A percentile compares a stretch with the other conserved stretches of the same genome.
phyloP scores from a whole-genome alignment of 2,113 vertebrate genomes.

The Trogon surrucura region DNA sequence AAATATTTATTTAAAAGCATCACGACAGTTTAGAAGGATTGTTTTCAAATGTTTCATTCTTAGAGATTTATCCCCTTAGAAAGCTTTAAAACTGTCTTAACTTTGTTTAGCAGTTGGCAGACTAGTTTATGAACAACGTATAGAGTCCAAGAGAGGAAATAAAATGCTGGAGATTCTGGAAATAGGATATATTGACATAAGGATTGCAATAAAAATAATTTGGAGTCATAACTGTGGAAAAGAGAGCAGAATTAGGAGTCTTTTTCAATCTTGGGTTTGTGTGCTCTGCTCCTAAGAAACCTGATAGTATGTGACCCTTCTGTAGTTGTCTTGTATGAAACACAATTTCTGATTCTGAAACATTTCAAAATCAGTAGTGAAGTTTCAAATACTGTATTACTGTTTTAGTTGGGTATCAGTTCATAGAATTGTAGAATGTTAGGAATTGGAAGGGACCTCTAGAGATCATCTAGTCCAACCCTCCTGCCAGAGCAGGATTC shows the following conservation, averaged over 20 bases:
- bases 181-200: neutral
- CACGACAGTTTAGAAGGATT: neutral
- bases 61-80: neutral
- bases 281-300: neutral
- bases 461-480: too few relatives aligned
- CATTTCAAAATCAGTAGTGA: neutral
- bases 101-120: neutral
- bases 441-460: too few relatives aligned
- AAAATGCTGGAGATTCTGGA: neutral
- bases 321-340: neutral
- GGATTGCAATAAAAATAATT: neutral
- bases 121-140: neutral
- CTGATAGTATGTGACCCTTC: neutral
- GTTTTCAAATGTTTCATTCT: neutral
- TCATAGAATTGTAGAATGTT: neutral
- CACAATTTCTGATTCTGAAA: neutral
- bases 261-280: neutral
- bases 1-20: neutral
- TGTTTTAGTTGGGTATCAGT: neutral
- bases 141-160: neutral
- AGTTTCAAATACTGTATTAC: neutral
- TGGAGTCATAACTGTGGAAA: neutral
- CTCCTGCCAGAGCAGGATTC: too few relatives aligned
- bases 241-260: neutral
- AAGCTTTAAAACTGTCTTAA: neutral